These are phyloP conservation scores for Dysmachus trigonus DNA, from an alignment of 2,888 invertebrate genomes.

Conservation along the genomic window DNA sequence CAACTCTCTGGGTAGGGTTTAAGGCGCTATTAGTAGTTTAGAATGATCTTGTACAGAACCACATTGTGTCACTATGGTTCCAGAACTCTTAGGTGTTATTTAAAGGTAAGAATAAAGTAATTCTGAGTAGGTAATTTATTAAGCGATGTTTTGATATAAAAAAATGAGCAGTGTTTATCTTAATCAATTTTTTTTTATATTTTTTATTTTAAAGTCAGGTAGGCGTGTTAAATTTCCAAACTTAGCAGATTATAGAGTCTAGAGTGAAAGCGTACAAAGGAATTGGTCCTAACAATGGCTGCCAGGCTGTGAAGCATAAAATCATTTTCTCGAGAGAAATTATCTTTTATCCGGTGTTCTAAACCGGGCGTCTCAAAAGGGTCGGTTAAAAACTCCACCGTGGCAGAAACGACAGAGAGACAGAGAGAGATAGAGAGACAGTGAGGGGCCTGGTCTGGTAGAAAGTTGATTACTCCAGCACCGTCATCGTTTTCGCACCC, in stretches of 20 bases:
- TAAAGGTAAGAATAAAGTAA: no score
- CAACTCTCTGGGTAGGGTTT: no score
- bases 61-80: no score
- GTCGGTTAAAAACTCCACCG: neutral
- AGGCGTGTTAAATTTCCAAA: neutral
- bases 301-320: neutral
- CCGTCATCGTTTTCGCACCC: slow-evolving; percentile 36
- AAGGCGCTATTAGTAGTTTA: no score
- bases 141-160: neutral
- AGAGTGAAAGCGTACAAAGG: neutral
- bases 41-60: no score
- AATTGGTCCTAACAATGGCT: neutral
- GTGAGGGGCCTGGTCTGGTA: no score
- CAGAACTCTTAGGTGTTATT: no score
- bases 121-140: neutral
- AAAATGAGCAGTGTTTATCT: neutral
- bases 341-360: slow-evolving; percentile 1
- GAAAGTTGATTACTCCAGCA: neutral
- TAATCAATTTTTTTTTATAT: neutral
- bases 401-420: neutral
- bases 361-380: neutral
- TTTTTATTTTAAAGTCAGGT: neutral
- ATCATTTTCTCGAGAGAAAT: neutral
- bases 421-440: no score
- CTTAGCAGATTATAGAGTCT: neutral